Base-by-base conservation (phyloP, 2,888 invertebrate genomes). In the Morinoia aosen region DNA sequence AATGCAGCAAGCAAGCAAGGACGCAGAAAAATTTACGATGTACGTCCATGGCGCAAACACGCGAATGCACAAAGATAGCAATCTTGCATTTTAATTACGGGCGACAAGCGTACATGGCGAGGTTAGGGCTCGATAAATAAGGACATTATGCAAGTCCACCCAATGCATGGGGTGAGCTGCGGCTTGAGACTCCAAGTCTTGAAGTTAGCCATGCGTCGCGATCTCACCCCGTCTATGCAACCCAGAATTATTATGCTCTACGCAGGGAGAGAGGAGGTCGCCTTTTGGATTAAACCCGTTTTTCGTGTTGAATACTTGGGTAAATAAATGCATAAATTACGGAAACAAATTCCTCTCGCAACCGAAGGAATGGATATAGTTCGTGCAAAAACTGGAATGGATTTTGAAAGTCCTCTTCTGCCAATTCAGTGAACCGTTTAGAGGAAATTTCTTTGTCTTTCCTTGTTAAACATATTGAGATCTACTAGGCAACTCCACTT, bases 71-170 rank as follows among this genome's bases (percentile, higher is more conserved):
- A 76, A 10, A 90, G 90, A 90, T 90, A 90, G 48, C 48, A 40
- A 90, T 48, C 90, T 90, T 39, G 48, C 90, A 90, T 90, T 90
- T 90, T 90, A 90, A 90, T 90, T 90, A 48, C 90, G 19, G 19
- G 90, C 40, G 90, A 90, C 90, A 90, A 48, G 40, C 90, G 90
- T 90, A 48, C 90, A 90, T 90, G 90, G 90, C 16, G 12, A 12
- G 90, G 90, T 90, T 40, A 90, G 90, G 90, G 48, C 40, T 39
- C 90, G 90, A 90, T 90, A 40, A 90, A 48, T 90, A 16, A 90
- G 12, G 90, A 40, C 39, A 90, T 40, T 48, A 90, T 90, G 12
- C 90, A 40, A 39, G 90, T 90, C 90, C 90, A 39, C 48, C 90
- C 90, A 90, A 90, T 40, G 90, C 39, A 25, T 48, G 12, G 39